These are phyloP conservation scores for Coreius guichenoti DNA, from an alignment of 2,797 vertebrate species.

Conservation along the genomic window DNA sequence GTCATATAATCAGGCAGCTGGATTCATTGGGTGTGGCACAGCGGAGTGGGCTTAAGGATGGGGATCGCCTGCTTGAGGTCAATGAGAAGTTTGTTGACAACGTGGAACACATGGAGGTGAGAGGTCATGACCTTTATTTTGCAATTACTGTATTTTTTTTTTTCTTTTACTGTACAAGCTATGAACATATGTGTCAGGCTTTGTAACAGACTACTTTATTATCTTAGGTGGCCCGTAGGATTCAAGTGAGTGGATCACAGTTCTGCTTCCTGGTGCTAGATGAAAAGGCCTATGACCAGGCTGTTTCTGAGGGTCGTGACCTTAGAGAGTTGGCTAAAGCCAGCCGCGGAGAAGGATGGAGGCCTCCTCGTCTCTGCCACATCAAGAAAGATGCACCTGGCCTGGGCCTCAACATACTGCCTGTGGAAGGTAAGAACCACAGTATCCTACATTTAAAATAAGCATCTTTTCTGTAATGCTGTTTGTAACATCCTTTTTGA, in stretches of 20 bases:
- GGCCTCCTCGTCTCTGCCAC: slow-evolving; percentile 85
- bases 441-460: not conserved
- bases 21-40: slow-evolving; percentile 82
- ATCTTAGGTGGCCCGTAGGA: slow-evolving; percentile 83
- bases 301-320: slow-evolving; percentile 69
- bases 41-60: slow-evolving; percentile 81
- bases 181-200: not conserved
- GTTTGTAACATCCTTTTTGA: not conserved
- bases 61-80: slow-evolving; percentile 88
- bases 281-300: slow-evolving; percentile 70
- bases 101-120: slow-evolving; percentile 80
- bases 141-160: not conserved
- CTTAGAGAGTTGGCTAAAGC: slow-evolving; percentile 63
- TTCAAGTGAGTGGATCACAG: slow-evolving; percentile 82
- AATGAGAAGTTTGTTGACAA: slow-evolving; percentile 82
- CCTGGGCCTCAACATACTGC: slow-evolving; percentile 82
- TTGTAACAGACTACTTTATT: not conserved
- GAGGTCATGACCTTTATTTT: slow-evolving; percentile 44
- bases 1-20: slow-evolving; percentile 79
- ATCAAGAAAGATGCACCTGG: slow-evolving; percentile 75
- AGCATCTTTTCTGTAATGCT: not conserved
- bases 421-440: slow-evolving; percentile 68
- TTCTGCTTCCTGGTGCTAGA: slow-evolving; percentile 84
- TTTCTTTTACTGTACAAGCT: not conserved
- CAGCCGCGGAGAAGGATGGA: slow-evolving; percentile 70